These are phyloP conservation scores for Pachycephus smyrnensis DNA, from an alignment of 2,888 invertebrate genomes.

Conservation along the genomic window DNA sequence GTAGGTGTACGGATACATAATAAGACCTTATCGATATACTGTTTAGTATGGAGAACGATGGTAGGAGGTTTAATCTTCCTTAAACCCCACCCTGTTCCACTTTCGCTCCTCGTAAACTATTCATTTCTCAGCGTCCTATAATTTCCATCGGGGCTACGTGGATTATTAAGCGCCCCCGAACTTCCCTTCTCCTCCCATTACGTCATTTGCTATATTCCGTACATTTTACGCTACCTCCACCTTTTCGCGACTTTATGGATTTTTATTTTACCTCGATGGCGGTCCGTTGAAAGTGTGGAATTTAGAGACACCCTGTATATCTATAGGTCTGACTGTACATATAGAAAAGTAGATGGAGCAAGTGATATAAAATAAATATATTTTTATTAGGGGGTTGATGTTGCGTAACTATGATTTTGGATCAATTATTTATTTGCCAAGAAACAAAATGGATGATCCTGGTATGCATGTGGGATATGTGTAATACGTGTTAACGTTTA, in stretches of 20 bases:
- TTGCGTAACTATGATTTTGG: not conserved
- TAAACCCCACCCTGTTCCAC: conserved; percentile 46
- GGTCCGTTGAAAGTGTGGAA: not conserved
- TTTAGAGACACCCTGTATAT: not conserved
- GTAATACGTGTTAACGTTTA: conserved; percentile 63
- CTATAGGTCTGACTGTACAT: not conserved
- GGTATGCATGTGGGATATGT: conserved; percentile 36
- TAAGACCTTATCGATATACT: not conserved
- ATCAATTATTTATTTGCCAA: not conserved
- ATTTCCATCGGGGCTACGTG: conserved; percentile 59
- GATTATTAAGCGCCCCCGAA: not conserved
- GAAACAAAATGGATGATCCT: not conserved
- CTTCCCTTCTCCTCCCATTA: not conserved
- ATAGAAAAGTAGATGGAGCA: not conserved
- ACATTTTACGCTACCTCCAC: conserved; percentile 27
- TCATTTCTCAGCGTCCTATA: conserved; percentile 66
- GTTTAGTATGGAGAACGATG: conserved; percentile 15
- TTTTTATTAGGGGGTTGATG: not conserved
- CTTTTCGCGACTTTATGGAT: conserved; percentile 6
- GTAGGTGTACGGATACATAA: not conserved
- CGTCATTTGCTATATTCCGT: conserved; percentile 9
- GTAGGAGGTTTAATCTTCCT: conserved; percentile 54
- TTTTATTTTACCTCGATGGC: conserved; percentile 1
- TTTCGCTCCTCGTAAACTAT: conserved; percentile 67
- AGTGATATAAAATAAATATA: not conserved